These are phyloP conservation scores for Holocentrus rufus DNA, from an alignment of 2,797 vertebrate genomes.

Conservation along the genomic window DNA sequence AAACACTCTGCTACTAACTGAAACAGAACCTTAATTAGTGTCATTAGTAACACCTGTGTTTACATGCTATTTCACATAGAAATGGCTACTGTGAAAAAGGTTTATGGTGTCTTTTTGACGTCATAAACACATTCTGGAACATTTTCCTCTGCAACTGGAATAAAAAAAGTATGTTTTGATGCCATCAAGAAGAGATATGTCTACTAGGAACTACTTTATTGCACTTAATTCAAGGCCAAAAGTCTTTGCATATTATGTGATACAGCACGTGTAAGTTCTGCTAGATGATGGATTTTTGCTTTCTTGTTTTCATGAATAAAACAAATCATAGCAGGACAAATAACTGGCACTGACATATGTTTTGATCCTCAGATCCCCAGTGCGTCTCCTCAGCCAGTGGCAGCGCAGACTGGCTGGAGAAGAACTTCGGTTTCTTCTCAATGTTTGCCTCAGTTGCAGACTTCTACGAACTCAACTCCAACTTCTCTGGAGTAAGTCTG, in stretches of 20 bases:
- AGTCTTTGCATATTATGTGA: not conserved
- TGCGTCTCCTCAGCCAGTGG: slow-evolving; percentile 66
- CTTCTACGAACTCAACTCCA: slow-evolving; percentile 74
- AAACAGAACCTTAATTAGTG: too few relatives aligned
- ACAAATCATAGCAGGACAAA: not conserved
- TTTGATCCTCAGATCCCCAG: slow-evolving; percentile 59
- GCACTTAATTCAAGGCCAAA: not conserved
- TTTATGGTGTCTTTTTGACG: not conserved
- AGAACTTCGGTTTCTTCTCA: slow-evolving; percentile 79
- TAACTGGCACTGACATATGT: not conserved
- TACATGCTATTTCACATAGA: too few relatives aligned
- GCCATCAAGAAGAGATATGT: too few relatives aligned
- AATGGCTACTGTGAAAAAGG: too few relatives aligned
- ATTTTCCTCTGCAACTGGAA: too few relatives aligned
- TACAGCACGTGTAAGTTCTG: too few relatives aligned
- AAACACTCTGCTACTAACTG: too few relatives aligned
- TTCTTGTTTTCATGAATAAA: not conserved
- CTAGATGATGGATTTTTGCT: not conserved
- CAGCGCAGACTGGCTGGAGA: slow-evolving; percentile 73
- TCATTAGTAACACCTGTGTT: too few relatives aligned
- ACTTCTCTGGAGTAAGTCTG: slow-evolving; percentile 78
- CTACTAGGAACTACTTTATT: too few relatives aligned
- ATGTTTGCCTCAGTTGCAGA: slow-evolving; percentile 65
- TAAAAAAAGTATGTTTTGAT: too few relatives aligned
- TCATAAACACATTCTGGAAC: not conserved